Evolutionary conservation across 2,888 invertebrate genomes (phyloP), one percentile per base, ranked within the genome.

Genomic region (Caenorhabditis drosophilae): DNA sequence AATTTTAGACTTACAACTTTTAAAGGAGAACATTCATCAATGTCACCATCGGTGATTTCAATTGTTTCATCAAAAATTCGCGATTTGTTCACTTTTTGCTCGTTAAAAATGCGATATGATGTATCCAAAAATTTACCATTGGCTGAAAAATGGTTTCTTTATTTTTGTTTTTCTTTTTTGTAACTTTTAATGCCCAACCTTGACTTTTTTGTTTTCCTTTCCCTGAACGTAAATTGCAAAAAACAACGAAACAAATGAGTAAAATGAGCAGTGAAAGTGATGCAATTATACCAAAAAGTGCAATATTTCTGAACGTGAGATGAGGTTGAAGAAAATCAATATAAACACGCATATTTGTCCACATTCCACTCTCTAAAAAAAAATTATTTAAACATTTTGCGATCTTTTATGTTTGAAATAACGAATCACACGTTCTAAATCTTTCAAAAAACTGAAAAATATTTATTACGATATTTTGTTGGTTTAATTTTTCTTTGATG

Each of bases 61-160:
- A 48, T 60, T 25, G 56, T 47, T 23, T 57, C 57, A 44, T 70
- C 62, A 23, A 59, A 59, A 26, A 67, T 55, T 36, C 67, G 49
- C n/a, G 73, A 61, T 54, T 70, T 70, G 46, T 73, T 68, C 20
- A 70, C 70, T 50, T 74, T 73, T 53, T 77, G 77, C 45, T 77
- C 73, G 67, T 77, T 73, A 67, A 74, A 77, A 46, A 77, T 77
- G 9, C 70, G 49, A 44, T 74, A 74, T 4, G 77, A 73, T 0
- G 77, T 73, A 54, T 77, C 77, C 34, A 77, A 34, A 45, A 74
- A 77, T 49, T 77, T 77, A 18, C 74, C 74, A 26, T 70, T 74
- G 18, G 75, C 70, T 60, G 50, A 46, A 70, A 47, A 50, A 38
- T 2, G 12, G 31, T 34, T 31, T 9, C 31, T 31, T 31, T 31